phyloP scores from a whole-genome alignment of 2,113 vertebrate genomes.

The Lamprotornis superbus region DNA sequence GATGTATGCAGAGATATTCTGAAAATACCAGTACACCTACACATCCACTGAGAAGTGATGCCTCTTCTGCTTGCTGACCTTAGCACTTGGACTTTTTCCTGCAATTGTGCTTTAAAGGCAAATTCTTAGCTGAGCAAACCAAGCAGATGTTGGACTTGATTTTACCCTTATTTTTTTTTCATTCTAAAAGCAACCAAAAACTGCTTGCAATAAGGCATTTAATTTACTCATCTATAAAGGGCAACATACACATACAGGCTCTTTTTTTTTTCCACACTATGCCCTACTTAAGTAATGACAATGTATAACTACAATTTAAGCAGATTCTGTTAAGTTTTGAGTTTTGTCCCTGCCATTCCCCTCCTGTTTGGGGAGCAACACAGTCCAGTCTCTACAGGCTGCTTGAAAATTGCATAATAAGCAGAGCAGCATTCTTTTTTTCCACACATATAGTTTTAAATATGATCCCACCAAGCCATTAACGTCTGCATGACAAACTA shows the following conservation, averaged over 20 bases:
- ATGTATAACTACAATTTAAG: not conserved
- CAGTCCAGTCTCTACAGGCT: not conserved
- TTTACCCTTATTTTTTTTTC: not conserved
- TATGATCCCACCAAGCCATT: conserved; percentile 41
- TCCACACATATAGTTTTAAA: conserved; percentile 14
- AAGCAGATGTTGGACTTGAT: conserved; percentile 9
- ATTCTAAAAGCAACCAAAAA: not conserved
- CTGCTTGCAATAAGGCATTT: not conserved
- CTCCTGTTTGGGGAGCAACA: not conserved
- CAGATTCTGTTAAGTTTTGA: not conserved
- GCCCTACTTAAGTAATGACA: not conserved
- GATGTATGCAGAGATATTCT: not conserved
- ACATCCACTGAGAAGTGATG: not conserved
- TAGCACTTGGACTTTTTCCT: not conserved
- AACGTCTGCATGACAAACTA: conserved; percentile 34
- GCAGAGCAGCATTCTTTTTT: not conserved
- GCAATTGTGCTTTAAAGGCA: conserved; percentile 13
- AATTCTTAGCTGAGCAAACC: conserved; percentile 34
- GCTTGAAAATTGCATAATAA: not conserved
- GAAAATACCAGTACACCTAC: conserved; percentile 9
- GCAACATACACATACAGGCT: not conserved
- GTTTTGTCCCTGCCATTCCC: not conserved
- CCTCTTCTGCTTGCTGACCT: conserved; percentile 6
- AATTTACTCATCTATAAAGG: conserved; percentile 14
- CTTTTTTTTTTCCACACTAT: not conserved